phyloP scores from a whole-genome alignment of 2,888 invertebrate genomes.

The Elaeidobius kamerunicus region DNA sequence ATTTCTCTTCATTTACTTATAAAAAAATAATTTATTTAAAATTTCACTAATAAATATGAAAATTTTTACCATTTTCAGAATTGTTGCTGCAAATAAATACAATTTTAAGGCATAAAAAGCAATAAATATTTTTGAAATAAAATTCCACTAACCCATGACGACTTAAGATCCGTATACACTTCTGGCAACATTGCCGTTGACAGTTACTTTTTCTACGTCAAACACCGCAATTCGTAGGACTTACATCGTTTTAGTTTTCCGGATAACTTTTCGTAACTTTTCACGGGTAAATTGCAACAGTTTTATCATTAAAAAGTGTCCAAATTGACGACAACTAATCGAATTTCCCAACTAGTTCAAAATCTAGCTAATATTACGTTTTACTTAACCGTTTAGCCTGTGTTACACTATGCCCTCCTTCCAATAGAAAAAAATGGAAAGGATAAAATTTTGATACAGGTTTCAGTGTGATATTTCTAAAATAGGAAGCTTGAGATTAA shows the following conservation, averaged over 20 bases:
- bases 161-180: neutral
- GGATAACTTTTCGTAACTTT: neutral
- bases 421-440: constrained; percentile 25
- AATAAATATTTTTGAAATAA: too few species aligned
- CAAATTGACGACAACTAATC: neutral
- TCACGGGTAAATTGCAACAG: constrained; percentile 10
- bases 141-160: too few species aligned
- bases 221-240: constrained; percentile 27
- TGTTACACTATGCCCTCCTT: constrained; percentile 15
- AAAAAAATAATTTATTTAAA: too few species aligned
- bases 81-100: too few species aligned
- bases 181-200: neutral
- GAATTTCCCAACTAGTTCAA: neutral
- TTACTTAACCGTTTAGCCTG: neutral
- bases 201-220: constrained; percentile 20
- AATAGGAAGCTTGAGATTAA: constrained; percentile 5
- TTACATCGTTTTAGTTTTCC: constrained; percentile 13
- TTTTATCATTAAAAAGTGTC: constrained; percentile 5
- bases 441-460: constrained; percentile 25
- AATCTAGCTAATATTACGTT: neutral
- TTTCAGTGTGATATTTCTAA: constrained; percentile 24
- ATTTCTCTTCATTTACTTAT: too few species aligned
- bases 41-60: too few species aligned
- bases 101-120: too few species aligned
- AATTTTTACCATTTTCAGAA: too few species aligned